Base-by-base conservation (phyloP, 2,888 invertebrate species). In the Acleris holmiana region DNA sequence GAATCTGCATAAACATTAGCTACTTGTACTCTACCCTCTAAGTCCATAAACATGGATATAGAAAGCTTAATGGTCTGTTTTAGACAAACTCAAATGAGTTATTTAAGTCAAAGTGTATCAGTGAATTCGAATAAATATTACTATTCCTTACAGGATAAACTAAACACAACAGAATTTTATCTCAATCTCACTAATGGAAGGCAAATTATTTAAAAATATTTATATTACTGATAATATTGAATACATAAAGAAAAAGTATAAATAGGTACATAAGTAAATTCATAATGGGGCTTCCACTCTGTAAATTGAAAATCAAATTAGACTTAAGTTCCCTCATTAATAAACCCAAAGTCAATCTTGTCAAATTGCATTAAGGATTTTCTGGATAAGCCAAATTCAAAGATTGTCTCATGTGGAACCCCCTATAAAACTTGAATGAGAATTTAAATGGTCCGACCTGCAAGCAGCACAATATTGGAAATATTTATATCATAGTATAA, bases 1-100 rank as follows among this genome's bases (percentile, higher is more conserved):
- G 94, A 80, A 93, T 94, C 84, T 94, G 86, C 85, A 86, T 78
- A 85, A 73, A 88, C 71, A 78, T 61, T 67, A 67, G 71, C 66
- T 17, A 41, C 50, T 50, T 51, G 44, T 60, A 60, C 40, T 21
- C 13, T n/a, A n/a, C n/a, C n/a, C n/a, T n/a, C 8, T 23, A 23
- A 19, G 21, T 21, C 49, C 23, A 23, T 23, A 21, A 23, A 47
- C 19, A 18, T 6, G 19, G 10, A 47, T 13, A 10, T 29, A 29
- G 10, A 1, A 35, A 3, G 35, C 3, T 10, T 13, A 2, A 35
- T 8, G 13, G 13, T 35, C 13, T 13, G 13, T 35, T 35, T 35
- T 13, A 13, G 8, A 13, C 8, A 13, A 35, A 13, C 35, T 35
- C 2, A 35, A 35, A 35, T 35, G 4, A 1, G 13, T 35, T 35